Conservation (phyloP, 2,888 invertebrate species). For the Panzeria rudis region DNA sequence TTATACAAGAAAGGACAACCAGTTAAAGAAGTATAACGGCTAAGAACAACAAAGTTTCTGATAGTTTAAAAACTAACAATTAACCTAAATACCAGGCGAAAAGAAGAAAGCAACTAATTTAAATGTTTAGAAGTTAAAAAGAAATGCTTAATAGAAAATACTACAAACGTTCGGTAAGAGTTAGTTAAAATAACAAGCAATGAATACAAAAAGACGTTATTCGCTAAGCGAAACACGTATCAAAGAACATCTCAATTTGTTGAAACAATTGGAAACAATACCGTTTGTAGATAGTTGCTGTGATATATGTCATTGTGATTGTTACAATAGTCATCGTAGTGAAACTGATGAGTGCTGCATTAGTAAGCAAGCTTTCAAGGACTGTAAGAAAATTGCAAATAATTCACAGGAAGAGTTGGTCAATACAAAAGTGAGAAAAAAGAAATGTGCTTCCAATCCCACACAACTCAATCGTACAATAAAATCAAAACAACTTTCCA, state of each 20-base stretch:
- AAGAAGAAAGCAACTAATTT: constrained; percentile 22
- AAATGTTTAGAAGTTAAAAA: constrained; percentile 28
- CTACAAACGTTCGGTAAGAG: background rate
- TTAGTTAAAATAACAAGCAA: constrained; percentile 34
- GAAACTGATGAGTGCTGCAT: constrained; percentile 70
- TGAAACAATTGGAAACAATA: constrained; percentile 76
- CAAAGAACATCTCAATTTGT: constrained; percentile 77
- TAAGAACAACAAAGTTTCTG: constrained; percentile 30
- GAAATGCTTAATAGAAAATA: constrained; percentile 28
- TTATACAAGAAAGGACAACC: constrained; percentile 53
- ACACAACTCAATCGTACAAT: constrained; percentile 11
- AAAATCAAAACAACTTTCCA: constrained; percentile 50
- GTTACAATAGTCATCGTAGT: constrained; percentile 80
- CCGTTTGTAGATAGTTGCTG: constrained; percentile 80
- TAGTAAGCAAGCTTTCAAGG: constrained; percentile 42
- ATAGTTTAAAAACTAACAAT: constrained; percentile 60
- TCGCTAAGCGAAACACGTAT: constrained; percentile 74
- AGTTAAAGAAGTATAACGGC: constrained; percentile 44
- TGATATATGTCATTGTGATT: constrained; percentile 82
- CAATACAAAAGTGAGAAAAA: constrained; percentile 53
- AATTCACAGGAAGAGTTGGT: constrained; percentile 12
- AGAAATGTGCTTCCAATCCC: constrained; percentile 60
- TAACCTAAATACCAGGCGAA: constrained; percentile 65
- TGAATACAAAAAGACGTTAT: constrained; percentile 64
- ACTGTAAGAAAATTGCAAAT: constrained; percentile 22